phyloP scores from a whole-genome alignment of 1,140 invertebrate genomes.

The Dreissena rostriformis region DNA sequence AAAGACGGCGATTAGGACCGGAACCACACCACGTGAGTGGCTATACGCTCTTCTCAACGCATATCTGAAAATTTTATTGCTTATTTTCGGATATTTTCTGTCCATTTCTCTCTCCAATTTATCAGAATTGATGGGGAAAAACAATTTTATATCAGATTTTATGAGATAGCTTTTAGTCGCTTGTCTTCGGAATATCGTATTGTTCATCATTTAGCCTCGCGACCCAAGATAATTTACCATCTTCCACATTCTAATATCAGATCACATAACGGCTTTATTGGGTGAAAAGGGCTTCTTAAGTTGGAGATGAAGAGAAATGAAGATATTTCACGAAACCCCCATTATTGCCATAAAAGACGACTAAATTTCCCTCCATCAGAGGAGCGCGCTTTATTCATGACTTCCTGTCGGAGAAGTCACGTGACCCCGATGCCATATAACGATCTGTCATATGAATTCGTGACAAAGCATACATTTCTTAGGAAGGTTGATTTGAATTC shows the following conservation, averaged over 20 bases:
- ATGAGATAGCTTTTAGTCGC: conserved; percentile 59
- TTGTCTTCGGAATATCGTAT: conserved; percentile 57
- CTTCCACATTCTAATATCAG: conserved; percentile 54
- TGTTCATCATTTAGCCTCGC: conserved; percentile 36
- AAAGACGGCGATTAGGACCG: conserved; percentile 43
- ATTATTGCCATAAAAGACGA: conserved; percentile 58
- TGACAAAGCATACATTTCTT: conserved; percentile 12
- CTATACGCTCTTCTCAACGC: conserved; percentile 37
- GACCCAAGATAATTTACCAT: conserved; percentile 54
- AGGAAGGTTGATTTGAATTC: background rate
- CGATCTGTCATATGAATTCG: conserved; percentile 45
- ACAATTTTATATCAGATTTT: conserved; percentile 60
- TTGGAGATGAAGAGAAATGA: conserved; percentile 47
- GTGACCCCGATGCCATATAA: conserved; percentile 45
- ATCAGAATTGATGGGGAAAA: conserved; percentile 50
- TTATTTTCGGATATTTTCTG: conserved; percentile 60
- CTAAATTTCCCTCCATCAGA: conserved; percentile 49
- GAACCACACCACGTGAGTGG: conserved; percentile 26
- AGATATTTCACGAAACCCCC: conserved; percentile 56
- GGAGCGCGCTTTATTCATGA: conserved; percentile 57
- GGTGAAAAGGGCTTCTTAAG: conserved; percentile 34
- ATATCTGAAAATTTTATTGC: conserved; percentile 60
- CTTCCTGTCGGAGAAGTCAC: conserved; percentile 45
- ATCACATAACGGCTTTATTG: conserved; percentile 51
- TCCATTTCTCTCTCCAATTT: conserved; percentile 56